These are phyloP conservation scores for Erebia epiphron DNA, from an alignment of 2,888 invertebrate genomes.

Conservation along the genomic window DNA sequence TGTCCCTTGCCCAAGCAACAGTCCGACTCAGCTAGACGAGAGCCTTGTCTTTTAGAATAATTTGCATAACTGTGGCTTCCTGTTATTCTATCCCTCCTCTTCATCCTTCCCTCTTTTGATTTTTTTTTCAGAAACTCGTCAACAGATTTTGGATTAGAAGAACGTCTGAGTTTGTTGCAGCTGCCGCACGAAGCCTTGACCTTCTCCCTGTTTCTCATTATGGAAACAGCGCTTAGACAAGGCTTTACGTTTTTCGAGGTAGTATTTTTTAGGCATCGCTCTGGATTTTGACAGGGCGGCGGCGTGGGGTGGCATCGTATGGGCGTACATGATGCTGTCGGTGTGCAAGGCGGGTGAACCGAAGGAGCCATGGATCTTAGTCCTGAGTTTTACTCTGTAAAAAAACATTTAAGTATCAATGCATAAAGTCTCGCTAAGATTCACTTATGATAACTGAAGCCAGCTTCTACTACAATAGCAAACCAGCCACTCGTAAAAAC, in stretches of 20 bases:
- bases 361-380: constrained; percentile 57
- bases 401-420: constrained; percentile 25
- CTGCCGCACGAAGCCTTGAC: constrained; percentile 56
- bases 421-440: constrained; percentile 8
- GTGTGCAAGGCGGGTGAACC: constrained; percentile 71
- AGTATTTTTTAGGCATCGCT: constrained; percentile 62
- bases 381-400: constrained; percentile 53
- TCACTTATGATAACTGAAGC: constrained; percentile 40
- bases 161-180: constrained; percentile 56
- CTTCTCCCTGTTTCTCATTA: constrained; percentile 56
- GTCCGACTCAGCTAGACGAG: constrained; percentile 39
- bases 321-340: constrained; percentile 65
- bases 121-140: constrained; percentile 61
- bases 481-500: constrained; percentile 9
- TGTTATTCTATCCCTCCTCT: constrained; percentile 54
- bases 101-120: constrained; percentile 58
- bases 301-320: constrained; percentile 68
- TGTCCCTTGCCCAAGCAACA: constrained; percentile 72
- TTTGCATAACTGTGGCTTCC: constrained; percentile 56
- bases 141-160: constrained; percentile 46
- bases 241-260: constrained; percentile 59
- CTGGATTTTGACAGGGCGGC: constrained; percentile 66
- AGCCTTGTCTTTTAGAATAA: constrained; percentile 55
- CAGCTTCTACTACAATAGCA: constrained; percentile 16
- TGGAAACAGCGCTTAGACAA: constrained; percentile 70